Conservation (phyloP, 2,113 vertebrate species). For the Progne subis region DNA sequence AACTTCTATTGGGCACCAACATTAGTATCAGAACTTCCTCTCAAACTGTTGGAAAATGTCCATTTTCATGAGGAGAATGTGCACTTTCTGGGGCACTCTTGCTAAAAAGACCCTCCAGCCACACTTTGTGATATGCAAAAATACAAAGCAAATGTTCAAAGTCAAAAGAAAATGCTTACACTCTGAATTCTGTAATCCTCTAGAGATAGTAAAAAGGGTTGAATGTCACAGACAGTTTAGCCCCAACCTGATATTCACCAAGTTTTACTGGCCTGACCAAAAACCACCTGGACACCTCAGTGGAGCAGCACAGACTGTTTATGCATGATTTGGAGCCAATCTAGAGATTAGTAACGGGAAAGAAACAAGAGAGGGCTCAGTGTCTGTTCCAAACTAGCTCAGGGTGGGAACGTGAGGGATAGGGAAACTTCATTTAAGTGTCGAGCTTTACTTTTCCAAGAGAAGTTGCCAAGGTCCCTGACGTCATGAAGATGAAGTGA, state of each 20-base stretch:
- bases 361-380: background rate
- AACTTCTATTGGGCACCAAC: background rate
- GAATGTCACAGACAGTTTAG: background rate
- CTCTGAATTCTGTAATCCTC: background rate
- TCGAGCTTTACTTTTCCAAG: background rate
- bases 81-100: background rate
- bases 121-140: background rate
- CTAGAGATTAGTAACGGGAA: background rate
- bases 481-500: conserved; percentile 10
- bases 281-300: background rate
- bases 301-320: background rate
- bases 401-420: background rate
- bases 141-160: background rate
- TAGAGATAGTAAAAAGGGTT: background rate
- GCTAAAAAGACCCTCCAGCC: background rate
- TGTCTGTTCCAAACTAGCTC: background rate
- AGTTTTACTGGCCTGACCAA: background rate
- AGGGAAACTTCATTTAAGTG: background rate
- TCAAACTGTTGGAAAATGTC: background rate
- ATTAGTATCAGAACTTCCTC: background rate
- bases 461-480: conserved; percentile 31
- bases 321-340: background rate
- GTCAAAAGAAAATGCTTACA: background rate
- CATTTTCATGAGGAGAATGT: background rate
- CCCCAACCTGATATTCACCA: background rate